Evolutionary conservation across 2,797 vertebrate species (phyloP), one percentile per base, ranked within the genome.

Genomic region (Chloroceryle amazona): DNA sequence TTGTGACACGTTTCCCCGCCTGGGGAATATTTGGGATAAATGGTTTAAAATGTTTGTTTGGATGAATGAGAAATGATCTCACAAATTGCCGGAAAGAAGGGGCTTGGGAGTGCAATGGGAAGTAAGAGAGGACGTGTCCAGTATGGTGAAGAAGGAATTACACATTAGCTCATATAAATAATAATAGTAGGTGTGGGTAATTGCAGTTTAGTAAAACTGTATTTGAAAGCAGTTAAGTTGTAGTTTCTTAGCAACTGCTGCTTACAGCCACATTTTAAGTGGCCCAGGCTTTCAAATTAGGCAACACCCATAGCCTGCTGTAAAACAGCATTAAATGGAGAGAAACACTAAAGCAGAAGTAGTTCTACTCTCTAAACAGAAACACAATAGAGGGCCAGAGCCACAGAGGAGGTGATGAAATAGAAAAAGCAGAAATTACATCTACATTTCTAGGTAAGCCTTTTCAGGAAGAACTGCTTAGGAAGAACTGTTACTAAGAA

Each of bases 241-340:
- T 81, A 86, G 95, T 96, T 89, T 92, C 96, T 96, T 96, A 97
- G 96, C 95, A 96, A 96, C 96, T 86, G 76, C 88, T 81, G 78
- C 90, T 81, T 80, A 90, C 82, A 84, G 81, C 37, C 55, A 72
- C 5, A 3, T 94, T 91, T 93, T 94, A 89, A 81, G 55, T 67
- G 83, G 76, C 88, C 71, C 81, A 89, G 52, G 67, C 67, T 96
- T 94, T 87, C 70, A 57, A 86, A 95, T 89, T 75, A 75, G 70
- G 44, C 82, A 94, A 47, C 75, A 44, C 33, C 15, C 47, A 26
- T 71, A 72, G 79, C 25, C 58, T 86, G 52, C 86, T 81, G 62
- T 57, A 82, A 66, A 91, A 41, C 57, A 73, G 62, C 19, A 52
- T 62, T 87, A 89, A 86, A 88, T 72, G 35, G 68, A 76, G 68